Conservation (phyloP, 2,797 vertebrate genomes). For the Neosalanx taihuensis region DNA sequence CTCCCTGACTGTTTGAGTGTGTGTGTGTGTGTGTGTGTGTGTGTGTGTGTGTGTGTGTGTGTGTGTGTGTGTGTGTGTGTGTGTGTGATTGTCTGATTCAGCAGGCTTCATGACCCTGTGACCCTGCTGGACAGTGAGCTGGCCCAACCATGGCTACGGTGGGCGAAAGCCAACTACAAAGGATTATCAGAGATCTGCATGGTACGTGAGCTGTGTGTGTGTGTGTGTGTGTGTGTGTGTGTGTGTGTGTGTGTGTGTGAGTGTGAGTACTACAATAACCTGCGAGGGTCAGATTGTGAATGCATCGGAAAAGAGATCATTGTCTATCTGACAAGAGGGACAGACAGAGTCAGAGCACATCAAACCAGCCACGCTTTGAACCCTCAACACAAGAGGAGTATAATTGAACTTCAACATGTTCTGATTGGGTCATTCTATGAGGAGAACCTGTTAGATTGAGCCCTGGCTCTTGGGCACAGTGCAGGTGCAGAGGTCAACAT, state of each 20-base stretch:
- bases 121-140: slow-evolving; percentile 63
- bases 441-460: slow-evolving; percentile 23
- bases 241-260: slow-evolving; percentile 6
- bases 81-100: slow-evolving; percentile 67
- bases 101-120: slow-evolving; percentile 68
- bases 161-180: slow-evolving; percentile 88
- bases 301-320: slow-evolving; percentile 18
- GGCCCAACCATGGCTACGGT: slow-evolving; percentile 78
- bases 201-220: slow-evolving; percentile 72
- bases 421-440: slow-evolving; percentile 20
- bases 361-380: neutral
- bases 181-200: slow-evolving; percentile 92
- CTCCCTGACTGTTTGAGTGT: neutral
- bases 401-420: slow-evolving; percentile 22
- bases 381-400: slow-evolving; percentile 2
- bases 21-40: too few species aligned
- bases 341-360: slow-evolving; percentile 24
- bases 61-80: too few species aligned
- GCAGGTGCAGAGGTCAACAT: slow-evolving; percentile 48
- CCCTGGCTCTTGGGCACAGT: slow-evolving; percentile 19
- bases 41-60: slow-evolving; percentile 31
- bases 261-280: slow-evolving; percentile 14
- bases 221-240: slow-evolving; percentile 25
- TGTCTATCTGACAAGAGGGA: slow-evolving; percentile 36
- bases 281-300: slow-evolving; percentile 25